A percentile compares a stretch with the other conserved stretches of the same genome.
Evolutionary conservation across 2,113 vertebrate genomes (phyloP).

Genomic region (Nothobranchius furzeri): DNA sequence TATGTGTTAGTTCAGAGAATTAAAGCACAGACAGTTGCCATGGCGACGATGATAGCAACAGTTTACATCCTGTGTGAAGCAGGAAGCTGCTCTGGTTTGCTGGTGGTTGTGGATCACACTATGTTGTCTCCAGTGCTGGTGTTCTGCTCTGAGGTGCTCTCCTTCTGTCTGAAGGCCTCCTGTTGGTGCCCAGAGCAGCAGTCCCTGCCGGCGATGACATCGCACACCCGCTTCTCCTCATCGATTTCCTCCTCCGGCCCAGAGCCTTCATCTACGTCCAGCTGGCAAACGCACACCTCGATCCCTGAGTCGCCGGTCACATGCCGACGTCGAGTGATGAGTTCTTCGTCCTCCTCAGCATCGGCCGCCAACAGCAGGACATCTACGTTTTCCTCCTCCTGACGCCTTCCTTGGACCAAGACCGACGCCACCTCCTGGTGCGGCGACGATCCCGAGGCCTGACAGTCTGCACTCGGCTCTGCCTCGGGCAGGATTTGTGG

Average conservation of each 20-base stretch:
- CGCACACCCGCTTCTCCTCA: constrained; percentile 67
- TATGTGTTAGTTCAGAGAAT: constrained; percentile 41
- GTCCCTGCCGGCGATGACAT: constrained; percentile 54
- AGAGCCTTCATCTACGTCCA: constrained; percentile 74
- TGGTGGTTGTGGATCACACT: constrained; percentile 67
- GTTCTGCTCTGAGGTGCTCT: constrained; percentile 55
- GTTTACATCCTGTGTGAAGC: constrained; percentile 25
- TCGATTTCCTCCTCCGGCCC: constrained; percentile 74
- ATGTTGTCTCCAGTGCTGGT: constrained; percentile 72
- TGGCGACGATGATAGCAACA: constrained; percentile 42
- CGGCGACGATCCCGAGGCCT: not conserved
- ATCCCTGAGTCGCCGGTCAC: constrained; percentile 85
- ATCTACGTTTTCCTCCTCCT: constrained; percentile 44
- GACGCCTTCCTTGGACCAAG: constrained; percentile 21
- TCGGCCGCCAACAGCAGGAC: constrained; percentile 16
- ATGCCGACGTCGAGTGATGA: constrained; percentile 77
- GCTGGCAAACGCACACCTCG: constrained; percentile 82
- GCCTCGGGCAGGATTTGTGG: constrained; percentile 36
- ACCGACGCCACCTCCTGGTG: constrained; percentile 19
- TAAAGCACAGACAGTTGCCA: constrained; percentile 43
- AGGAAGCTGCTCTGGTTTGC: constrained; percentile 38
- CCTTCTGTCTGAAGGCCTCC: constrained; percentile 64
- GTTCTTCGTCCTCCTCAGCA: constrained; percentile 74
- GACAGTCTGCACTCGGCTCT: not conserved
- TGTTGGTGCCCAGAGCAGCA: constrained; percentile 70